A percentile compares a stretch with the other conserved stretches of the same genome.
phyloP scores from a whole-genome alignment of 2,113 vertebrate genomes.

The Brachypodius melanocephalos region DNA sequence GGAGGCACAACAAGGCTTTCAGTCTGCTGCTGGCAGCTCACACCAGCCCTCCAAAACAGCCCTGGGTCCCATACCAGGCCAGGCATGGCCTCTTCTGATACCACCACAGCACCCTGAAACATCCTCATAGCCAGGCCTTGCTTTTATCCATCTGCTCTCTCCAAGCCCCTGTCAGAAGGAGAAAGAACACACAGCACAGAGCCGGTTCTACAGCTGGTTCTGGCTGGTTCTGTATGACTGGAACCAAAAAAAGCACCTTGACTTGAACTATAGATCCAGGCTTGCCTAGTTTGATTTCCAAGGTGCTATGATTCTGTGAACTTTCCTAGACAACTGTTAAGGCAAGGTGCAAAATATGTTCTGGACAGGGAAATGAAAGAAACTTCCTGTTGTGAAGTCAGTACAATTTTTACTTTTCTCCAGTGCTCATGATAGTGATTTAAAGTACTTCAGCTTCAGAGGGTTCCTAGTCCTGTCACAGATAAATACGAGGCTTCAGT shows the following conservation, averaged over 20 bases:
- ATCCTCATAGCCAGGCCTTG: background rate
- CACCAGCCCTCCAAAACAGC: background rate
- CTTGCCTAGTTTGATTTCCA: background rate
- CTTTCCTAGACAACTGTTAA: background rate
- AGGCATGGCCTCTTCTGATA: background rate
- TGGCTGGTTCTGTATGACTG: background rate
- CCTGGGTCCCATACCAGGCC: rapidly evolving
- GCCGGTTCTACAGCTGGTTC: background rate
- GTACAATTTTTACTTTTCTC: background rate
- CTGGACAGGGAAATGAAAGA: background rate
- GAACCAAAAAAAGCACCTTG: background rate
- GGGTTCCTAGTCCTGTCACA: background rate
- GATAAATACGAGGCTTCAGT: background rate
- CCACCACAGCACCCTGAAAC: background rate
- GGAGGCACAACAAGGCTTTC: background rate
- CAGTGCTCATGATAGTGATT: background rate
- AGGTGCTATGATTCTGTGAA: background rate
- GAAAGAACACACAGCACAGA: background rate
- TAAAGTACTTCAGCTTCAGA: background rate
- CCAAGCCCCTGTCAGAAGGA: background rate
- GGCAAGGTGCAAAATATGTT: background rate
- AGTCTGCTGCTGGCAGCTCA: background rate
- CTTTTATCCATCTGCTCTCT: background rate
- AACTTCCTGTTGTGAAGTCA: background rate
- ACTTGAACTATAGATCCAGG: background rate